Conservation (phyloP, 2,888 invertebrate species). For the Limnephilus rhombicus region DNA sequence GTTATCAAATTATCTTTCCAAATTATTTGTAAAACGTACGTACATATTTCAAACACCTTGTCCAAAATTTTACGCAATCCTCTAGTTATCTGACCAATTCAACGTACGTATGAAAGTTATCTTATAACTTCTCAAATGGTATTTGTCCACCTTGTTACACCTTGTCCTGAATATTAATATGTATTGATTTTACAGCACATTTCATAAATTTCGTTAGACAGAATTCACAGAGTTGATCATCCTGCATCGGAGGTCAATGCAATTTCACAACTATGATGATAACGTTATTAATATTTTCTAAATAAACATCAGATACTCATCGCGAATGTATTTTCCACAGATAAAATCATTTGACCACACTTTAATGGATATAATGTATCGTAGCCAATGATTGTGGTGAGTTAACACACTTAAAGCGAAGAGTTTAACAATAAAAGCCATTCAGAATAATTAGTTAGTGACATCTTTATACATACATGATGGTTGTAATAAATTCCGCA, state of each 20-base stretch:
- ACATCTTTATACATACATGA: conserved; percentile 2
- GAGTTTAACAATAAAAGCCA: conserved; percentile 34
- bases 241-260: not conserved
- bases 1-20: too few relatives aligned
- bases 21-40: too few relatives aligned
- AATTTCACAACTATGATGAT: not conserved
- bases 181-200: not conserved
- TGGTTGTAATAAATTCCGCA: conserved; percentile 31
- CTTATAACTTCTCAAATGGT: not conserved
- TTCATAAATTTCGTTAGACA: not conserved
- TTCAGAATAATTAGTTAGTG: conserved; percentile 25
- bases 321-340: not conserved
- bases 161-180: not conserved
- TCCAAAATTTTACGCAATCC: too few relatives aligned
- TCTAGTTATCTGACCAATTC: too few relatives aligned
- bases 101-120: too few relatives aligned
- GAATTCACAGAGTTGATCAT: not conserved
- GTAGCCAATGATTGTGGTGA: not conserved
- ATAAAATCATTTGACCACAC: not conserved
- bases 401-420: not conserved
- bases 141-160: not conserved
- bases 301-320: not conserved
- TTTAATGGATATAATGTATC: not conserved
- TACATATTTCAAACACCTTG: too few relatives aligned
- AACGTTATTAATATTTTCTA: not conserved